Percentiles rank a stretch among this genome's conserved stretches.
Conservation (phyloP, 2,797 vertebrate species). For the Hypotaenidia philippensis region DNA sequence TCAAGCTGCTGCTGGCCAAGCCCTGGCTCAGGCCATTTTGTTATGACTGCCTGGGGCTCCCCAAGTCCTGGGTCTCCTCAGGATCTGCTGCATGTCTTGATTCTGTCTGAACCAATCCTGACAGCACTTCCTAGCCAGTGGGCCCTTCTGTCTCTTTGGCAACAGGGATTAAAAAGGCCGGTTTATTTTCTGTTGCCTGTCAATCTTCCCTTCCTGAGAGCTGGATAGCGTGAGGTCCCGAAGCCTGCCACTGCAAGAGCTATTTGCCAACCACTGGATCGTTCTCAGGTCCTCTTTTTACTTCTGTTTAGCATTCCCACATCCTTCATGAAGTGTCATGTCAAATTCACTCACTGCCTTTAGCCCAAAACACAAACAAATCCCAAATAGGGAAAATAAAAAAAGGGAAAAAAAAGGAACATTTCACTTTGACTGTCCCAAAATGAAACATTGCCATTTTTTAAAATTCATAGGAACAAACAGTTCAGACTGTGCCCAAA, state of each 20-base stretch:
- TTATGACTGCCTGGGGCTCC: background rate
- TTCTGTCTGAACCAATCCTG: background rate
- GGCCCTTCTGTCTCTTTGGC: background rate
- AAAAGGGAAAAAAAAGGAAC: background rate
- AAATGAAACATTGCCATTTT: background rate
- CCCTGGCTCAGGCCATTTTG: background rate
- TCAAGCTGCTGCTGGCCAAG: background rate
- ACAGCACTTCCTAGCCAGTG: background rate
- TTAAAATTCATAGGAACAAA: background rate
- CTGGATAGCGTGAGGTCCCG: background rate
- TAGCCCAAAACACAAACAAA: conserved; percentile 44
- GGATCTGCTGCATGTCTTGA: background rate
- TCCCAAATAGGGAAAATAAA: background rate
- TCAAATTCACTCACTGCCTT: conserved; percentile 47
- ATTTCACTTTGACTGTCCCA: background rate
- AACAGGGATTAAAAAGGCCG: background rate
- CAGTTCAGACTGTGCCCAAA: background rate
- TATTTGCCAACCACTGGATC: conserved; percentile 10
- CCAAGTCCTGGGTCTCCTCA: background rate
- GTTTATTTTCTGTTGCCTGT: background rate
- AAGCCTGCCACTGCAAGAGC: background rate
- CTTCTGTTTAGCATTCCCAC: conserved; percentile 46
- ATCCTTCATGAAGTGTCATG: conserved; percentile 45
- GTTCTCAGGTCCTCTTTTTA: conserved; percentile 48
- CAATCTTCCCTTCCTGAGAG: background rate